phyloP scores from a whole-genome alignment of 2,797 vertebrate genomes.

The Serranus cabrilla region DNA sequence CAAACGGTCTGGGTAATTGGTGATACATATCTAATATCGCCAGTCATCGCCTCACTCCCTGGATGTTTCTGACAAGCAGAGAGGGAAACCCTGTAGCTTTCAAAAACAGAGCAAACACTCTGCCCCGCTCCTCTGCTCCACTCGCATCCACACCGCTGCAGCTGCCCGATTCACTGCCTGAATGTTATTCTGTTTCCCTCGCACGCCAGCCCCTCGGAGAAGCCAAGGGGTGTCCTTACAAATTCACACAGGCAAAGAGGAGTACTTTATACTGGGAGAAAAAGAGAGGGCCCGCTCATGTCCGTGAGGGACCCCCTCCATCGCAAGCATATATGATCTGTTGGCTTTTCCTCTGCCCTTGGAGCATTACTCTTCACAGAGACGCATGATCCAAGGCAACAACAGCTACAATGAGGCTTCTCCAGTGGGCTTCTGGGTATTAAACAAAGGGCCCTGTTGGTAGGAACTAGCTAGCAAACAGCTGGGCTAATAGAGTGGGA shows the following conservation, averaged over 20 bases:
- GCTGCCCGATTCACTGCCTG: slow-evolving; percentile 77
- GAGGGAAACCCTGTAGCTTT: slow-evolving; percentile 82
- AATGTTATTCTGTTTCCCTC: slow-evolving; percentile 74
- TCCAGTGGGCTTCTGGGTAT: slow-evolving; percentile 75
- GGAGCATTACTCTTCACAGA: slow-evolving; percentile 71
- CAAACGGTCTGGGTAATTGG: slow-evolving; percentile 84
- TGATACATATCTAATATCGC: slow-evolving; percentile 86
- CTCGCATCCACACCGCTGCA: slow-evolving; percentile 56
- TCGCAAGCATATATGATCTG: slow-evolving; percentile 68
- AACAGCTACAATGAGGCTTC: slow-evolving; percentile 69
- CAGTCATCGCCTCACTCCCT: slow-evolving; percentile 85
- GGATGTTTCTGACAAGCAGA: slow-evolving; percentile 74
- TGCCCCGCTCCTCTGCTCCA: slow-evolving; percentile 38
- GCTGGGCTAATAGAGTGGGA: slow-evolving; percentile 76
- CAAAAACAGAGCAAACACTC: slow-evolving; percentile 71
- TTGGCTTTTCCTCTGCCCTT: slow-evolving; percentile 77
- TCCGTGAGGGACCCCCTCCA: slow-evolving; percentile 65
- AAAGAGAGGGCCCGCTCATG: slow-evolving; percentile 65
- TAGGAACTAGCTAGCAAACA: slow-evolving; percentile 67
- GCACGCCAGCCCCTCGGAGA: slow-evolving; percentile 66
- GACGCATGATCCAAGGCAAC: slow-evolving; percentile 66
- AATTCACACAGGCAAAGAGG: slow-evolving; percentile 79
- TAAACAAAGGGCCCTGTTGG: slow-evolving; percentile 73
- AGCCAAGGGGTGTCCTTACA: slow-evolving; percentile 77
- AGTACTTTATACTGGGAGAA: slow-evolving; percentile 75